These are phyloP conservation scores for Drosophila ustulata DNA, from an alignment of 2,888 invertebrate species.

Conservation along the genomic window DNA sequence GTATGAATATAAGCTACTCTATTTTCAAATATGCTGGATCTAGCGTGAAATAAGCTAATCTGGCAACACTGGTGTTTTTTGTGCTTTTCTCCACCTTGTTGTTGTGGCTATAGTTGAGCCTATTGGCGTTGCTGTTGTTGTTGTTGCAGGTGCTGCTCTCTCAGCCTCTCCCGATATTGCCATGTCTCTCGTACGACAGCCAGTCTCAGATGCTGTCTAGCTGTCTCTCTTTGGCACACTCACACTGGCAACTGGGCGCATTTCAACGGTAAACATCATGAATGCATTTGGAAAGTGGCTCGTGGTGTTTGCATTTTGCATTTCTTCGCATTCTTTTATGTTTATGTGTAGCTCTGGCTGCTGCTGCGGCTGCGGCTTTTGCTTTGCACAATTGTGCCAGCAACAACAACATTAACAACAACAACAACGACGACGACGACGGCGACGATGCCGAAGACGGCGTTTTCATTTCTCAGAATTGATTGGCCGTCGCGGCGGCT, in stretches of 20 bases:
- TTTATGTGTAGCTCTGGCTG: constrained; percentile 66
- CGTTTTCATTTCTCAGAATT: constrained; percentile 81
- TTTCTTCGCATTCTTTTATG: constrained; percentile 81
- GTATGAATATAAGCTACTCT: too few relatives aligned
- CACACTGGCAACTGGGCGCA: constrained; percentile 70
- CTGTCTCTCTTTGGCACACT: constrained; percentile 49
- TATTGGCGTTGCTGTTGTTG: constrained; percentile 21
- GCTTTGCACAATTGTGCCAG: constrained; percentile 75
- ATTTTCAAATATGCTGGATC: too few relatives aligned
- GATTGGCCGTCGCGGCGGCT: constrained; percentile 74
- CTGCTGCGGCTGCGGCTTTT: constrained; percentile 49
- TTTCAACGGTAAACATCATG: constrained; percentile 81
- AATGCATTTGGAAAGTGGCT: constrained; percentile 83
- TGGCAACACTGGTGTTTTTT: constrained; percentile 35
- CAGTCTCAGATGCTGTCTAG: constrained; percentile 28
- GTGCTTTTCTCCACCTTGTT: constrained; percentile 69
- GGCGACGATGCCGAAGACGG: constrained; percentile 67
- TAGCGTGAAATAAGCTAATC: neutral
- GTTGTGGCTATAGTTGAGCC: constrained; percentile 43
- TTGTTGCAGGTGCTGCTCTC: constrained; percentile 8
- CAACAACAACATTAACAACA: constrained; percentile 37
- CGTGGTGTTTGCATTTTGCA: constrained; percentile 80
- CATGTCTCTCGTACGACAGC: neutral
- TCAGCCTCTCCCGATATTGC: neutral
- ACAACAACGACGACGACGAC: constrained; percentile 37